Base-by-base conservation (phyloP, 2,888 invertebrate genomes). In the Hybos culiciformis region DNA sequence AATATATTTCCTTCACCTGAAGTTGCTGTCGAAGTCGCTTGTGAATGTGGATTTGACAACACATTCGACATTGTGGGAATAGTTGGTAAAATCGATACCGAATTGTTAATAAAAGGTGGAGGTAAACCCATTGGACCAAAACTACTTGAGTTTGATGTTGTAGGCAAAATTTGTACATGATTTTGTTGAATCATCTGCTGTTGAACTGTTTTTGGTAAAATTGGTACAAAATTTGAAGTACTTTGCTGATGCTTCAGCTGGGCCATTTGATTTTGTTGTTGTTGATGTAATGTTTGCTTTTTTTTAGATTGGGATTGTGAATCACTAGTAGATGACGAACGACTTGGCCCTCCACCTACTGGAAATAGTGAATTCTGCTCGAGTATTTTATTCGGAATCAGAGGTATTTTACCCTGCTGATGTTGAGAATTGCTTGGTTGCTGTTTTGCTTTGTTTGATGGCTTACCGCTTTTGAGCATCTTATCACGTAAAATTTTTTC, bases 401-500 rank as follows among this genome's bases (percentile, higher is more conserved):
- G 45, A 19, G 47, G 19, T 45, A 44, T 44, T 15, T 40, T 46
- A 38, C 23, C 29, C 15, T n/a, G 36, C 8, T 18, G 19, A 5
- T 39, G 31, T 14, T 31, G 64, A n/a, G n/a, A n/a, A n/a, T n/a
- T n/a, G n/a, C n/a, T n/a, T n/a, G n/a, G n/a, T 63, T 26, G 29
- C 19, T 15, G 11, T 11, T 29, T 12, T 8, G 29, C 12, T 29
- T 29, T 29, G 12, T 12, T 12, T 29, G 29, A 29, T n/a, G n/a
- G n/a, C 7, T 48, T 49, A 12, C 51, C 53, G 36, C 55, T 59
- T 41, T 53, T 56, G 15, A 58, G 55, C 56, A 74, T 73, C 41
- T 73, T 72, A 21, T 78, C 68, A 24, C 75, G 74, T 53, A 77
- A 71, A 3, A 79, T 63, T 48, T 78, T 75, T 58, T 80, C 80